A percentile compares a stretch with the other conserved stretches of the same genome.
These are phyloP conservation scores for Chaetophractus vellerosus DNA, from an alignment of 2,797 vertebrate species.

Conservation along the genomic window DNA sequence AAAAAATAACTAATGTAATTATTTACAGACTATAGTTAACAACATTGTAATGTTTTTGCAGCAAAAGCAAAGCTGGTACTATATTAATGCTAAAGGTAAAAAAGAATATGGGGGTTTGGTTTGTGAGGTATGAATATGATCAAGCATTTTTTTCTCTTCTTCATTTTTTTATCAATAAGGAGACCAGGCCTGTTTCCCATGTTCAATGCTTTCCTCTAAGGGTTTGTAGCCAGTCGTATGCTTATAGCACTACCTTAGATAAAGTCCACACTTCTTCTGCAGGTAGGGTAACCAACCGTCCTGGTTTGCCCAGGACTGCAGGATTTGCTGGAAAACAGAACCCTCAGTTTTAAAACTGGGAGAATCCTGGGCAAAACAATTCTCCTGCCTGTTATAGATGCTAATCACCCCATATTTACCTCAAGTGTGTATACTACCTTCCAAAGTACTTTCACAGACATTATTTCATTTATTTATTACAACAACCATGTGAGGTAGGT, in stretches of 20 bases:
- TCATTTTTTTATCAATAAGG: no score
- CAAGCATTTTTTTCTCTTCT: no score
- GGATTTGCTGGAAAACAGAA: constrained; percentile 13
- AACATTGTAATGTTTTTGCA: no score
- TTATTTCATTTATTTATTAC: constrained; percentile 49
- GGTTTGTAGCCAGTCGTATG: neutral
- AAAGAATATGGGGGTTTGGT: no score
- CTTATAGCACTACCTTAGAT: neutral
- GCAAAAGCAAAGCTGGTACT: no score
- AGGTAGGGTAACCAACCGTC: neutral
- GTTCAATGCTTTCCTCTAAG: constrained; percentile 40
- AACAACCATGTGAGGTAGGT: neutral
- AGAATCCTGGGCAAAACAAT: constrained; percentile 5
- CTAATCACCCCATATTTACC: neutral
- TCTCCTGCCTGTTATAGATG: neutral
- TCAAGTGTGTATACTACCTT: neutral
- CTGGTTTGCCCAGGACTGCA: neutral
- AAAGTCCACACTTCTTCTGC: neutral
- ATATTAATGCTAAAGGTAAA: no score
- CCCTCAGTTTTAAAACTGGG: constrained; percentile 26
- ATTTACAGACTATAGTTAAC: no score
- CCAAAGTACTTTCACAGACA: constrained; percentile 38
- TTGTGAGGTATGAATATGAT: no score
- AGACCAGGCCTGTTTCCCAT: neutral
- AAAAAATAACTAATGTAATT: no score